Conservation (phyloP, 2,888 invertebrate genomes). For the Tanytarsus gracilentus region DNA sequence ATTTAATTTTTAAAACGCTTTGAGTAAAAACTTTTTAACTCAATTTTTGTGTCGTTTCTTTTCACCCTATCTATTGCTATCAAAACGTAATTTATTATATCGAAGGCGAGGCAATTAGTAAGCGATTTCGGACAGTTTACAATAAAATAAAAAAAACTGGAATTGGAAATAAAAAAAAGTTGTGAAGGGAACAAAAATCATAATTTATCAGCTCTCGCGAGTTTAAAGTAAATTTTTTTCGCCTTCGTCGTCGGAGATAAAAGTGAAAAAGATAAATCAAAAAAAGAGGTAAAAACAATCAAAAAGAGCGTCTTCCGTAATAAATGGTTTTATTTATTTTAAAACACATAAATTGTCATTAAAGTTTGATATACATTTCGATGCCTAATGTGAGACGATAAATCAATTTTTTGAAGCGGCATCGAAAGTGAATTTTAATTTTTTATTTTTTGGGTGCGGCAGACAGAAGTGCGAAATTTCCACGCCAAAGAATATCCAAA, state of each 20-base stretch:
- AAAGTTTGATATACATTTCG: conserved; percentile 19
- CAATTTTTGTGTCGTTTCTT: conserved; percentile 14
- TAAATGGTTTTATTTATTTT: conserved; percentile 27
- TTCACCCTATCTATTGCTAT: neutral
- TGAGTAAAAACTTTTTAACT: conserved; percentile 12
- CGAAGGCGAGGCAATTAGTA: conserved; percentile 25
- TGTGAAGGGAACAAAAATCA: neutral
- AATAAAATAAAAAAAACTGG: conserved; percentile 4
- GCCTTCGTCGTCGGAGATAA: neutral
- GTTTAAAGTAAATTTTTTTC: neutral
- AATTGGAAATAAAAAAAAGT: neutral
- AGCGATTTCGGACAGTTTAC: neutral
- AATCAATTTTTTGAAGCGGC: conserved; percentile 6
- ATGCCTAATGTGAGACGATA: conserved; percentile 11
- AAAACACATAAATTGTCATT: conserved; percentile 28
- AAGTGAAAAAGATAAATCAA: neutral
- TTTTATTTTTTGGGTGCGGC: neutral
- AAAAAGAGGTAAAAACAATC: neutral
- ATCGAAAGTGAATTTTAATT: neutral
- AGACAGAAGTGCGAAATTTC: neutral
- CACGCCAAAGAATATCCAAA: no score
- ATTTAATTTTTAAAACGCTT: no score
- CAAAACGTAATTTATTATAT: conserved; percentile 13
- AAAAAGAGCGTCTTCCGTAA: neutral
- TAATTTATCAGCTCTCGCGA: conserved; percentile 15